Evolutionary conservation across 2,888 invertebrate species (phyloP).

Genomic region (Drosophila robusta): DNA sequence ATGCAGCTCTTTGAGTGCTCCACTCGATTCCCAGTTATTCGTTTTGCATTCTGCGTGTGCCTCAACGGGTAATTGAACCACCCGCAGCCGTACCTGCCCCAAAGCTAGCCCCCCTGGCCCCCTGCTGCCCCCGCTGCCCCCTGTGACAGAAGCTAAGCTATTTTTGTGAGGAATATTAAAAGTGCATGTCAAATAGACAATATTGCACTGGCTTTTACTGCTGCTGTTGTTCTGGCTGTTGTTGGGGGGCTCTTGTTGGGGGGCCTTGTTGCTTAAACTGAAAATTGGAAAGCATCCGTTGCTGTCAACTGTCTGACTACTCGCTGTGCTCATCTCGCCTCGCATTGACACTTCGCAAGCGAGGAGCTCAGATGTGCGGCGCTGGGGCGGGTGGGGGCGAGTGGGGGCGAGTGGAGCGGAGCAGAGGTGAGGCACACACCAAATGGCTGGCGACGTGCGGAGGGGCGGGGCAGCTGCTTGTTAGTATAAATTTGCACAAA

Average conservation of each 20-base stretch:
- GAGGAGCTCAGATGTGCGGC: conserved; percentile 1
- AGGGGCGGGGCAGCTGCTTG: conserved; percentile 35
- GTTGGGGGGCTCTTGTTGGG: conserved; percentile 47
- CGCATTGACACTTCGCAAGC: conserved; percentile 47
- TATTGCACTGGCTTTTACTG: conserved; percentile 48
- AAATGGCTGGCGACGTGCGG: conserved; percentile 3
- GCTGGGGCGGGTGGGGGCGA: too few species aligned
- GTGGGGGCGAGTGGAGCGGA: not conserved
- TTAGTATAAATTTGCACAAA: conserved; percentile 68
- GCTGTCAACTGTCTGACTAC: conserved; percentile 45
- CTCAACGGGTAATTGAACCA: conserved; percentile 1
- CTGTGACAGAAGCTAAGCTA: conserved; percentile 18
- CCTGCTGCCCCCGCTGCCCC: too few species aligned
- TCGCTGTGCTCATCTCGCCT: conserved; percentile 56
- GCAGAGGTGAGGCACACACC: conserved; percentile 12
- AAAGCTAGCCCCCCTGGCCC: not conserved
- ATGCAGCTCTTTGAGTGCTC: conserved; percentile 18
- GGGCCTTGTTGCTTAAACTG: conserved; percentile 55
- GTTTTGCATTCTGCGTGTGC: conserved; percentile 4
- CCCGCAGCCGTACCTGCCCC: conserved; percentile 6
- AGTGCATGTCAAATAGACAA: conserved; percentile 76
- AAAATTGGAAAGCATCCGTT: conserved; percentile 60
- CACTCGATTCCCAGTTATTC: not conserved
- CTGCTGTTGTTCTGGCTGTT: conserved; percentile 7
- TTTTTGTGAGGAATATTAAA: conserved; percentile 70